Conservation (phyloP, 2,113 vertebrate species). For the Sminthopsis crassicaudata region DNA sequence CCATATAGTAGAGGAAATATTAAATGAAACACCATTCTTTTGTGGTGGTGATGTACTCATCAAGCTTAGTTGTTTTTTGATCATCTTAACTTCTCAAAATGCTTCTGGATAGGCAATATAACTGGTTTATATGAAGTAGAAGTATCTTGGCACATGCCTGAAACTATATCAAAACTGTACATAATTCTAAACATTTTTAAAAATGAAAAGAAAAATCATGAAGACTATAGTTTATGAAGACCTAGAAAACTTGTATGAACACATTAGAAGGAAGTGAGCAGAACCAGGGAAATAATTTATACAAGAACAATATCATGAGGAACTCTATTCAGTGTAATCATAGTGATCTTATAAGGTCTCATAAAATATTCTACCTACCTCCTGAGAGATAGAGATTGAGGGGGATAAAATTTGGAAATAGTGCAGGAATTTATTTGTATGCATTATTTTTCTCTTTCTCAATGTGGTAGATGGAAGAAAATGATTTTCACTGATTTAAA, state of each 20-base stretch:
- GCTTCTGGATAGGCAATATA: slow-evolving; percentile 82
- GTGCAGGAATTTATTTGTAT: not conserved
- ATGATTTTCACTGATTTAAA: not conserved
- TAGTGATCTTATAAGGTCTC: not conserved
- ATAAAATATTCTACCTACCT: not conserved
- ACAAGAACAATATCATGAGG: not conserved
- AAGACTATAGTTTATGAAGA: not conserved
- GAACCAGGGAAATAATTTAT: not conserved
- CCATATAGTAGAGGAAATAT: slow-evolving; percentile 88
- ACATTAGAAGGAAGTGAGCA: not conserved
- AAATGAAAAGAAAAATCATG: slow-evolving; percentile 78
- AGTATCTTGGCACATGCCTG: slow-evolving; percentile 83
- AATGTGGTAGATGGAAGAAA: not conserved
- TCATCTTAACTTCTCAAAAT: slow-evolving; percentile 85
- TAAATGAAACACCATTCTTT: slow-evolving; percentile 80
- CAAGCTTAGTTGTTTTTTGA: slow-evolving; percentile 85
- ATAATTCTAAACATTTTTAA: slow-evolving; percentile 90
- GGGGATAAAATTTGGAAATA: not conserved
- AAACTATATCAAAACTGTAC: slow-evolving; percentile 90
- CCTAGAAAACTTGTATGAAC: not conserved
- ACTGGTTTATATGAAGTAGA: slow-evolving; percentile 87
- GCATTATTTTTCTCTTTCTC: not conserved
- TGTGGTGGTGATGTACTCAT: slow-evolving; percentile 84
- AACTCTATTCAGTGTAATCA: not conserved
- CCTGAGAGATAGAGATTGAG: not conserved